Evolutionary conservation across 1,140 invertebrate genomes (phyloP).

Genomic region (Diuraphis noxia): DNA sequence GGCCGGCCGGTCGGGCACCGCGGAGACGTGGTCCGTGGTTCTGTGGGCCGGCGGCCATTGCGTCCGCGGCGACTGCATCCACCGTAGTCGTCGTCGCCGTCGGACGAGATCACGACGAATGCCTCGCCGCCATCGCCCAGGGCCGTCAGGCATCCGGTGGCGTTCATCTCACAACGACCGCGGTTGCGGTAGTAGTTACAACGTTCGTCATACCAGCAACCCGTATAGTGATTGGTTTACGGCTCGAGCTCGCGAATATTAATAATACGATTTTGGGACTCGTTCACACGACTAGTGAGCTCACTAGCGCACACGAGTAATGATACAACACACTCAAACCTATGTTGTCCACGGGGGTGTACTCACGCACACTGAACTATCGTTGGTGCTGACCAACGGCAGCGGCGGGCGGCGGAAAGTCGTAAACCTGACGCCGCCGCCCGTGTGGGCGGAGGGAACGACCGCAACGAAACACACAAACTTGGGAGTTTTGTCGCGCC

Average conservation of each 20-base stretch:
- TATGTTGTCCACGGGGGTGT: neutral
- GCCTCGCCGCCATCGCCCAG: neutral
- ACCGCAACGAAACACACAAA: neutral
- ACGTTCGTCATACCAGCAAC: neutral
- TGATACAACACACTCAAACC: neutral
- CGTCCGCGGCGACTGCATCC: neutral
- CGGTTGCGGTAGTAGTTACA: neutral
- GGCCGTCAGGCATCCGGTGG: conserved; percentile 5
- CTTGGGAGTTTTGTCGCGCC: neutral
- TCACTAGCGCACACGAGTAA: neutral
- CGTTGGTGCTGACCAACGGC: neutral
- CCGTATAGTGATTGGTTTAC: neutral
- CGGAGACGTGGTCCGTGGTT: neutral
- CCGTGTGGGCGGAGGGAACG: neutral
- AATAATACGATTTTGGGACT: too few relatives aligned
- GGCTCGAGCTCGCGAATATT: too few relatives aligned
- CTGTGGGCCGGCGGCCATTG: neutral
- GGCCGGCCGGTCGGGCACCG: neutral
- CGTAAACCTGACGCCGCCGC: neutral
- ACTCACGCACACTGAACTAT: neutral
- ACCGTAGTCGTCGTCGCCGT: neutral
- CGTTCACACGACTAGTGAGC: neutral
- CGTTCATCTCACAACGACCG: neutral
- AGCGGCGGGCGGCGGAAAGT: neutral
- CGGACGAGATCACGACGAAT: neutral